Percentiles rank a stretch among this genome's conserved stretches.
Evolutionary conservation across 2,888 invertebrate species (phyloP).

Genomic region (Portevinia maculata): DNA sequence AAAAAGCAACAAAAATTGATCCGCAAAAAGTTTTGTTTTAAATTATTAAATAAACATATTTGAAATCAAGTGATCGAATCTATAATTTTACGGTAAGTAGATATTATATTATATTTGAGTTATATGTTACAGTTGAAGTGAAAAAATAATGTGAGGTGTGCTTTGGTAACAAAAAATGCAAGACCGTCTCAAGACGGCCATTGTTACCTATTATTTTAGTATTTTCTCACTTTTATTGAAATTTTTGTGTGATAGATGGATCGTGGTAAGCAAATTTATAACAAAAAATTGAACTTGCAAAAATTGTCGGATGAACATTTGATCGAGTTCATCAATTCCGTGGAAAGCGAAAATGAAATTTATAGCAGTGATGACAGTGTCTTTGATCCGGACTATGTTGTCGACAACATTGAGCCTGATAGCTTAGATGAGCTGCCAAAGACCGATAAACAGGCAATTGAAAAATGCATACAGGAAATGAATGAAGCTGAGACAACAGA

Average conservation of each 20-base stretch:
- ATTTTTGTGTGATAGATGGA: not conserved
- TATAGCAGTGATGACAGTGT: not conserved
- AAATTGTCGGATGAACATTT: not conserved
- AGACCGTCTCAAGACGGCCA: slow-evolving; percentile 1
- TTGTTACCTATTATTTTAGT: too few relatives aligned
- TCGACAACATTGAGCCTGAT: too few relatives aligned
- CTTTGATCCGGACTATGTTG: too few relatives aligned
- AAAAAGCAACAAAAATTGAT: slow-evolving; percentile 2
- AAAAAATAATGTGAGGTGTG: not conserved
- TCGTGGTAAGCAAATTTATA: not conserved
- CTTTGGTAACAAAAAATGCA: not conserved
- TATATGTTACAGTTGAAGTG: too few relatives aligned
- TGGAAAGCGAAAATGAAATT: slow-evolving; percentile 11
- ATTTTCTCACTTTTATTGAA: too few relatives aligned
- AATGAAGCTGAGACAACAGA: too few relatives aligned
- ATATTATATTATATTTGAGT: too few relatives aligned
- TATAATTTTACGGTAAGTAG: too few relatives aligned
- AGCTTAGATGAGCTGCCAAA: too few relatives aligned
- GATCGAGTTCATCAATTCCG: too few relatives aligned
- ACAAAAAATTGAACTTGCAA: not conserved
- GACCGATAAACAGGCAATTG: not conserved
- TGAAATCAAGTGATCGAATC: too few relatives aligned
- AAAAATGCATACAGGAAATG: slow-evolving; percentile 1
- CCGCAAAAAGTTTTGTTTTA: slow-evolving; percentile 1
- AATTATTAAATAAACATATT: too few relatives aligned